phyloP scores from a whole-genome alignment of 1,140 invertebrate genomes.

The Cotesia glomerata region DNA sequence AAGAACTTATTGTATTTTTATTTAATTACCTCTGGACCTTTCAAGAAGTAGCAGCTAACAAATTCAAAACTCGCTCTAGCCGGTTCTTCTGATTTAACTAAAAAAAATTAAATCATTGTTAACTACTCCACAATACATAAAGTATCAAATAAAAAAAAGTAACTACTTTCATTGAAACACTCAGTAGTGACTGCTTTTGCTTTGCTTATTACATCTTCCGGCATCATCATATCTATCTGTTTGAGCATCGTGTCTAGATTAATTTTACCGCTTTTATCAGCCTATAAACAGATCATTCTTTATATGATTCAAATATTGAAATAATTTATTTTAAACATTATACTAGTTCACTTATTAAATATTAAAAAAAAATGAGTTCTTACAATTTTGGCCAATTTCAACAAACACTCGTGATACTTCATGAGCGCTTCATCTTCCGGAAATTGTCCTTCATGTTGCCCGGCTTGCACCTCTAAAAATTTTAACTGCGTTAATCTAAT shows the following conservation, averaged over 20 bases:
- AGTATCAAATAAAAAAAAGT: no score
- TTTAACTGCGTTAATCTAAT: background rate
- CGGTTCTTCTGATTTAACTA: no score
- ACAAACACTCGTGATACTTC: conserved; percentile 33
- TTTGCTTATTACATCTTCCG: conserved; percentile 25
- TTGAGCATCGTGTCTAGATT: conserved; percentile 14
- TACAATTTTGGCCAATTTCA: conserved; percentile 30
- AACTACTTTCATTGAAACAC: conserved; percentile 31
- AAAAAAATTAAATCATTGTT: no score
- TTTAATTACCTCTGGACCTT: no score
- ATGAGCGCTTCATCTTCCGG: conserved; percentile 21
- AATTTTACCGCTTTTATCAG: conserved; percentile 35
- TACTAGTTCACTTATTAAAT: no score
- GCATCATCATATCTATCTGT: conserved; percentile 37
- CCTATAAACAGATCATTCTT: conserved; percentile 6
- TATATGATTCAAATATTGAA: no score
- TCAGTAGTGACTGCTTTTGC: conserved; percentile 18
- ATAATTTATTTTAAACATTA: no score
- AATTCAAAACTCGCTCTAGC: no score
- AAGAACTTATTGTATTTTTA: no score
- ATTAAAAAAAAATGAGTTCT: no score
- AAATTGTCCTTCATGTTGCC: conserved; percentile 28
- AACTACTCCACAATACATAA: no score
- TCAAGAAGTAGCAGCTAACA: no score
- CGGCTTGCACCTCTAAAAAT: conserved; percentile 28